phyloP scores from a whole-genome alignment of 2,113 vertebrate species.

The Scartelaos histophorus region DNA sequence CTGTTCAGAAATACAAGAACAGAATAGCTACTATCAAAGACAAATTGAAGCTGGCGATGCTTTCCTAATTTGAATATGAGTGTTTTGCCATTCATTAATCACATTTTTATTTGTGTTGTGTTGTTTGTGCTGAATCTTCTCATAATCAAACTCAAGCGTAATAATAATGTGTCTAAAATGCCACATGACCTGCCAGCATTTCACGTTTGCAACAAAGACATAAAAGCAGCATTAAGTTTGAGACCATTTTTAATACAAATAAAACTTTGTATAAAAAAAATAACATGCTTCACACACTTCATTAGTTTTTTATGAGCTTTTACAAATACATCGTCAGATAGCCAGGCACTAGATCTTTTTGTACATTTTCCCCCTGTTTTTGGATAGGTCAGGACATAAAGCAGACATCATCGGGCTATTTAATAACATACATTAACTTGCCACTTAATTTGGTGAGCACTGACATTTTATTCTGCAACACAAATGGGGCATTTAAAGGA shows the following conservation, averaged over 20 bases:
- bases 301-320: conserved; percentile 80
- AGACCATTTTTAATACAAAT: conserved; percentile 99
- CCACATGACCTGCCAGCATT: background rate
- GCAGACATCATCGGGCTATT: conserved; percentile 90
- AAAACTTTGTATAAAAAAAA: conserved; percentile 83
- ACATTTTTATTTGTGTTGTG: background rate
- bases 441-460: conserved; percentile 91
- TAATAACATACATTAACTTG: conserved; percentile 92
- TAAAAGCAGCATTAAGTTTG: conserved; percentile 65
- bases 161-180: background rate
- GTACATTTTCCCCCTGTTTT: conserved; percentile 69
- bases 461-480: conserved; percentile 88
- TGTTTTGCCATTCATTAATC: background rate
- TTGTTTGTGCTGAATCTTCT: background rate
- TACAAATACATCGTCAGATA: conserved; percentile 86
- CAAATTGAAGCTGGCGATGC: background rate
- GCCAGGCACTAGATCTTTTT: conserved; percentile 93
- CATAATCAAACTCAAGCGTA: background rate
- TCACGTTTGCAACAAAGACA: background rate
- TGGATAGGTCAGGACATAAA: conserved; percentile 86
- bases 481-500: conserved; percentile 67
- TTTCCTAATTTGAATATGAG: background rate
- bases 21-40: background rate
- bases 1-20: background rate
- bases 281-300: conserved; percentile 94